A percentile compares a stretch with the other conserved stretches of the same genome.
Conservation (phyloP, 2,888 invertebrate species). For the Laspeyria flexula region DNA sequence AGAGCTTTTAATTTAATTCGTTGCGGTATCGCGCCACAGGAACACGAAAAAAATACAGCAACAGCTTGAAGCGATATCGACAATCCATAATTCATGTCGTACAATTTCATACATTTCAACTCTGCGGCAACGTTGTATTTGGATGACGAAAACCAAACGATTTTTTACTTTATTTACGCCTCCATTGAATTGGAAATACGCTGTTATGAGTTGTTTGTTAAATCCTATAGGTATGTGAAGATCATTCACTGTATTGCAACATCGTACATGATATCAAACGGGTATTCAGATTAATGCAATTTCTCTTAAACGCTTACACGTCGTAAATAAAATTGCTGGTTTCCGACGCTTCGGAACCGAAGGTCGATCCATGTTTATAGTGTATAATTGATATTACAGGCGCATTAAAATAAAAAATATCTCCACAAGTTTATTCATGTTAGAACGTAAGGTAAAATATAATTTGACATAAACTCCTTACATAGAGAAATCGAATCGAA, state of each 20-base stretch:
- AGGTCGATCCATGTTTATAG: conserved; percentile 67
- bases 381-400: conserved; percentile 74
- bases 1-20: conserved; percentile 87
- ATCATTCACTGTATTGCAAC: conserved; percentile 81
- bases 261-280: conserved; percentile 84
- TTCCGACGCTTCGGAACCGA: conserved; percentile 66
- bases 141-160: conserved; percentile 50
- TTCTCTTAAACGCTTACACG: conserved; percentile 86
- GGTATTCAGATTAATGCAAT: conserved; percentile 86
- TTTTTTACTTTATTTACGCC: conserved; percentile 58
- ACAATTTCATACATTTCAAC: conserved; percentile 83
- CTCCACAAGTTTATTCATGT: conserved; percentile 52
- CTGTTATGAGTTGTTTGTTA: conserved; percentile 44
- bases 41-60: conserved; percentile 82
- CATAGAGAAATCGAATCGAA: too few species aligned
- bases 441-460: too few species aligned
- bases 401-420: conserved; percentile 51
- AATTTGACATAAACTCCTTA: too few species aligned
- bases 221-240: conserved; percentile 45
- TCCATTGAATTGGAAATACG: conserved; percentile 52
- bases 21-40: conserved; percentile 81
- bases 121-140: conserved; percentile 57
- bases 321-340: conserved; percentile 85
- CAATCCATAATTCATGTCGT: conserved; percentile 86
- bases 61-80: conserved; percentile 86